A percentile compares a stretch with the other conserved stretches of the same genome.
Conservation (phyloP, 1,140 invertebrate species). For the Drosophila dunni region DNA sequence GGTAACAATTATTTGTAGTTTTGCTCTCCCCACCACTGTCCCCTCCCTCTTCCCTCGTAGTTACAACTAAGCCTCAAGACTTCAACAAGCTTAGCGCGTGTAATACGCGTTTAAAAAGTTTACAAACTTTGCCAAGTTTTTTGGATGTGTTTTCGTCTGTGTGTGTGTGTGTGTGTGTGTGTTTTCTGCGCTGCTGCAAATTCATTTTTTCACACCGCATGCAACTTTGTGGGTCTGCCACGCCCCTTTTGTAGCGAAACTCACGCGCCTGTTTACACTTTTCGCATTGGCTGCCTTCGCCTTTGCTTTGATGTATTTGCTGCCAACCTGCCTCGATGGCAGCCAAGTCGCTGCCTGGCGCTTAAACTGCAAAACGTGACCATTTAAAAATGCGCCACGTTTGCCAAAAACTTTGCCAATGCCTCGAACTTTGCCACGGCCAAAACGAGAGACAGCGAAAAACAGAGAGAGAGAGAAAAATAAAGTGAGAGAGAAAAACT, state of each 20-base stretch:
- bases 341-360: constrained; percentile 46
- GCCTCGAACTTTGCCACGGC: constrained; percentile 64
- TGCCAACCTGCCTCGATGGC: constrained; percentile 10
- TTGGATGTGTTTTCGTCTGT: constrained; percentile 41
- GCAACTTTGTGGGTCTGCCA: constrained; percentile 69
- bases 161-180: not conserved
- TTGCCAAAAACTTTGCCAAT: constrained; percentile 66
- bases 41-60: not conserved
- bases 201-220: constrained; percentile 58
- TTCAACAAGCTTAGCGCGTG: constrained; percentile 76
- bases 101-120: constrained; percentile 83
- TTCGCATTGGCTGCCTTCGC: constrained; percentile 54
- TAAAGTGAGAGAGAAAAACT: constrained; percentile 16
- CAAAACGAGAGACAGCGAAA: not conserved
- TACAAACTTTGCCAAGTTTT: constrained; percentile 81
- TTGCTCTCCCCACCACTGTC: not conserved
- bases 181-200: constrained; percentile 57
- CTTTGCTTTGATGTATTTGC: constrained; percentile 74
- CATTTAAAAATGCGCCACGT: constrained; percentile 81
- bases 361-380: constrained; percentile 81
- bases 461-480: constrained; percentile 14
- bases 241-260: constrained; percentile 41
- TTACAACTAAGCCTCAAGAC: constrained; percentile 56
- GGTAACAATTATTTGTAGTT: constrained; percentile 7
- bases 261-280: constrained; percentile 77